Conservation (phyloP, 2,888 invertebrate genomes). For the Thyatira batis region DNA sequence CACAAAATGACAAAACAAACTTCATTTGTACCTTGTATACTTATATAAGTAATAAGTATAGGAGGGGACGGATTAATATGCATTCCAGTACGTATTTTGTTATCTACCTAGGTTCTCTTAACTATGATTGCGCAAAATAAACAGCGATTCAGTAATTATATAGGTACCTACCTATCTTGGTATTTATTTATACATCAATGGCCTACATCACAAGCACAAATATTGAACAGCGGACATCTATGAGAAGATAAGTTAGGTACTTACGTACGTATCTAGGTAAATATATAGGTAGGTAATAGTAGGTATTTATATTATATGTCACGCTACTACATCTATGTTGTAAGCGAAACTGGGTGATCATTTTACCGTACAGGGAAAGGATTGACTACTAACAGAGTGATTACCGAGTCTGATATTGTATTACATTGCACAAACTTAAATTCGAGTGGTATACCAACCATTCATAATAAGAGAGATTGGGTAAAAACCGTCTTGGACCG, state of each 20-base stretch:
- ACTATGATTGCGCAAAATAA: not conserved
- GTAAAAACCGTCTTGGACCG: not conserved
- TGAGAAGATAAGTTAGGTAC: not conserved
- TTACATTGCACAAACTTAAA: constrained; percentile 52
- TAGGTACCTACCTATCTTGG: not conserved
- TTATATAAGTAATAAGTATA: too few species aligned
- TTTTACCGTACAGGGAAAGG: constrained; percentile 48
- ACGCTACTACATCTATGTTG: constrained; percentile 25
- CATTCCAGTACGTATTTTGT: too few species aligned
- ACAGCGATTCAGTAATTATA: not conserved
- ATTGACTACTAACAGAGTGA: constrained; percentile 35
- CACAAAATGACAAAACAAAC: too few species aligned
- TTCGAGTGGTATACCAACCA: constrained; percentile 38
- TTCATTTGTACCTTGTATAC: too few species aligned
- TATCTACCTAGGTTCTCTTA: not conserved
- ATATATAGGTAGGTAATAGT: too few species aligned
- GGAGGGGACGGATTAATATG: too few species aligned
- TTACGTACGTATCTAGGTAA: too few species aligned
- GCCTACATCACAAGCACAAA: too few species aligned
- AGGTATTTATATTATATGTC: not conserved
- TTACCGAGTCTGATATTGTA: constrained; percentile 44
- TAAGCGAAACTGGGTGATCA: constrained; percentile 39
- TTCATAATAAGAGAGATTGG: constrained; percentile 31
- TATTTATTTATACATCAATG: too few species aligned
- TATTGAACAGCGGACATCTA: not conserved